A percentile compares a stretch with the other conserved stretches of the same genome.
Conservation (phyloP, 2,797 vertebrate species). For the Molossus alvarezi region DNA sequence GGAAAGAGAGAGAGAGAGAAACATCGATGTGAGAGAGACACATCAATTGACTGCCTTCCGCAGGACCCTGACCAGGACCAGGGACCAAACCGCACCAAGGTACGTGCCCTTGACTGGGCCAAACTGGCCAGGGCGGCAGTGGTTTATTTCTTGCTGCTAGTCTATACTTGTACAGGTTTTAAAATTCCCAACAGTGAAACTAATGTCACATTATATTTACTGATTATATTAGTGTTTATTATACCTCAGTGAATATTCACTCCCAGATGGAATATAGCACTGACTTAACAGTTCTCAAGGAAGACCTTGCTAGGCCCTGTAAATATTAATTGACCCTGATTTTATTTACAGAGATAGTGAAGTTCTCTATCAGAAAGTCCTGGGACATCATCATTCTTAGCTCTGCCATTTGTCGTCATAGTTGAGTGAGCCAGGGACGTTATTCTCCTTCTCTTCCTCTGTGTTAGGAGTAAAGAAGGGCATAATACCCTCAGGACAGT, state of each 20-base stretch:
- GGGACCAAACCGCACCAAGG: too few species aligned
- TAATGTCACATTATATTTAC: neutral
- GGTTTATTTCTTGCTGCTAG: conserved; percentile 3
- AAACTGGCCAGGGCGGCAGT: neutral
- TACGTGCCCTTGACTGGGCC: too few species aligned
- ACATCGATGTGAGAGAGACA: too few species aligned
- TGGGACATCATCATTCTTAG: neutral
- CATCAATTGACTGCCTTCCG: too few species aligned
- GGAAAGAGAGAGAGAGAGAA: too few species aligned
- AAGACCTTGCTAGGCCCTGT: neutral
- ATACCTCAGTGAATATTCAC: neutral
- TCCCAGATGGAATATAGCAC: neutral
- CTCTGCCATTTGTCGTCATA: neutral
- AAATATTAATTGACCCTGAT: neutral
- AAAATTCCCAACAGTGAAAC: conserved; percentile 14
- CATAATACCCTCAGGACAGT: neutral
- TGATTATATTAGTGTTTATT: conserved; percentile 18
- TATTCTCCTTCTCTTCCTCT: neutral
- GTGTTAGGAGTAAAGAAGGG: neutral
- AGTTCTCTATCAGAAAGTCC: neutral
- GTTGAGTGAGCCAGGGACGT: neutral
- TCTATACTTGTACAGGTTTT: neutral
- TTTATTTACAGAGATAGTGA: conserved; percentile 8
- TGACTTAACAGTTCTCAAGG: neutral
- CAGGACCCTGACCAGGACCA: too few species aligned